These are phyloP conservation scores for Illadopsis cleaveri DNA, from an alignment of 2,113 vertebrate species.

Conservation along the genomic window DNA sequence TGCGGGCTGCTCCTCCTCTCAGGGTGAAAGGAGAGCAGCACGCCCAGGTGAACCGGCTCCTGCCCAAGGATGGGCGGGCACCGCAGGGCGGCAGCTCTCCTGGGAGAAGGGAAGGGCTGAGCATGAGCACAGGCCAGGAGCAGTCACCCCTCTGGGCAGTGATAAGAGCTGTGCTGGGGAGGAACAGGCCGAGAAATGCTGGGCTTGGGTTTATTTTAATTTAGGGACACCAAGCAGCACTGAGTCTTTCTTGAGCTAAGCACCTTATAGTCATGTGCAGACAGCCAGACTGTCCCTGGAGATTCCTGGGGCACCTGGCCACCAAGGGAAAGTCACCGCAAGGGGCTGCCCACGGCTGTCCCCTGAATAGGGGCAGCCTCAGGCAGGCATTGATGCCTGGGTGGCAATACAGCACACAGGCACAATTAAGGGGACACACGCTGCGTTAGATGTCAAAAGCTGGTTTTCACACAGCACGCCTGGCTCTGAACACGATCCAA, in stretches of 20 bases:
- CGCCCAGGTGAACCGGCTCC: not conserved
- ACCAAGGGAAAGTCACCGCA: not conserved
- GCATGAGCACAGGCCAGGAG: not conserved
- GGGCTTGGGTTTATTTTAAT: not conserved
- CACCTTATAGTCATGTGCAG: not conserved
- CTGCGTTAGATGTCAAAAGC: not conserved
- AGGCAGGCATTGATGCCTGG: not conserved
- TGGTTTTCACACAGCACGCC: not conserved
- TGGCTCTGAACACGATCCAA: not conserved
- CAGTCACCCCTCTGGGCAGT: fast-evolving
- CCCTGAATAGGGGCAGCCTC: not conserved
- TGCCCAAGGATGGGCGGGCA: fast-evolving
- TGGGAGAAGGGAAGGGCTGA: not conserved
- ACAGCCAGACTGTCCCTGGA: not conserved
- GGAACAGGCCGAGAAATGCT: not conserved
- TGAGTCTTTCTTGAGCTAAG: not conserved
- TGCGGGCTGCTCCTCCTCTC: not conserved
- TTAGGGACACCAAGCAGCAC: not conserved
- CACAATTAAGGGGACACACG: not conserved
- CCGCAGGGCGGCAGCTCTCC: fast-evolving
- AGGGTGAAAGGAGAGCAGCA: not conserved
- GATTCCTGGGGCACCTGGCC: not conserved
- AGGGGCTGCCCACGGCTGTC: not conserved
- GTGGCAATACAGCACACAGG: not conserved
- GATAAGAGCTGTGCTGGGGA: not conserved